Evolutionary conservation across 2,797 vertebrate genomes (phyloP).

Genomic region (Margarornis squamiger): DNA sequence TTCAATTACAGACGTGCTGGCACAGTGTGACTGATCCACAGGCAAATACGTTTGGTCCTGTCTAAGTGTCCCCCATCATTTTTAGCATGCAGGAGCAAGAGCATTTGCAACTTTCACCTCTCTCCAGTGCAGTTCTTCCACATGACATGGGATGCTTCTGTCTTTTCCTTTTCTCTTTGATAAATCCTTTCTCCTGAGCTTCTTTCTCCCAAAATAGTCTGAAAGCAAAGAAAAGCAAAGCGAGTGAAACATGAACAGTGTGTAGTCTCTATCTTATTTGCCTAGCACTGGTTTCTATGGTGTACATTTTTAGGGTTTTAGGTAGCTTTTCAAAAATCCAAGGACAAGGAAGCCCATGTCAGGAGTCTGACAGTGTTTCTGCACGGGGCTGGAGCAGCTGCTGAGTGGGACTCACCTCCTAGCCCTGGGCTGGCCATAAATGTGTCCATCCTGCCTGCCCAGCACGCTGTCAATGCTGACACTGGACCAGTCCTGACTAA

Average conservation of each 20-base stretch:
- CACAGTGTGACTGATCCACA: neutral
- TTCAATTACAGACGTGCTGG: neutral
- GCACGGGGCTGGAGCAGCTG: neutral
- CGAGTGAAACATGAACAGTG: neutral
- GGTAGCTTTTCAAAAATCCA: neutral
- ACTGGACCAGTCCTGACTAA: neutral
- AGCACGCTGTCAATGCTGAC: neutral
- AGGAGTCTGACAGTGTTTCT: neutral
- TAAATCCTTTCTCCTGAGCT: neutral
- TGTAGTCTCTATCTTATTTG: neutral
- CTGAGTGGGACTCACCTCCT: neutral
- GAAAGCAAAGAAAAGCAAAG: neutral
- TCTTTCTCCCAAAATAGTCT: neutral
- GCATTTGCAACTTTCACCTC: neutral
- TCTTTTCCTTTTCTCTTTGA: neutral
- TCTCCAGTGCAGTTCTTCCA: neutral
- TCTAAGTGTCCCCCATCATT: neutral
- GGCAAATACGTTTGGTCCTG: neutral
- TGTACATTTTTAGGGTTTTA: neutral
- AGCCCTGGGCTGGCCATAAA: neutral
- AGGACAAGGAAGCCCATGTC: neutral
- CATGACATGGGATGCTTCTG: neutral
- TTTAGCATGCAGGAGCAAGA: neutral
- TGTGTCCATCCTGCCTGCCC: neutral
- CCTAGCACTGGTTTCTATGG: neutral